Conservation (phyloP, 2,113 vertebrate species). For the Actinemys pallida region DNA sequence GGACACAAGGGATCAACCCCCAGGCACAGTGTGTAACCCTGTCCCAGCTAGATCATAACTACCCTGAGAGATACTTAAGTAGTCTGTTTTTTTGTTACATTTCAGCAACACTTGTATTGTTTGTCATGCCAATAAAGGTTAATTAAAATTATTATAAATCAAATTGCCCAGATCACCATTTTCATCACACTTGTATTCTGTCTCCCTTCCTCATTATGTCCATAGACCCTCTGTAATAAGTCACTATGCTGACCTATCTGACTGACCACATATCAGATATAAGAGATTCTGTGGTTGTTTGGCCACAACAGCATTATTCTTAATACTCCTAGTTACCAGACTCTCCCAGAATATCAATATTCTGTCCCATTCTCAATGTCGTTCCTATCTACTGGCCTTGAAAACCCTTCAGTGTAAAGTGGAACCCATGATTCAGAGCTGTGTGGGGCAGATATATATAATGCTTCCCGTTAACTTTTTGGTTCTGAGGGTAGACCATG, state of each 20-base stretch:
- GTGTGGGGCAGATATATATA: not conserved
- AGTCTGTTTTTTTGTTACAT: not conserved
- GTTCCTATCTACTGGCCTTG: not conserved
- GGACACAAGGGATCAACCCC: not conserved
- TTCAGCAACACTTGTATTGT: not conserved
- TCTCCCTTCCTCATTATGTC: not conserved
- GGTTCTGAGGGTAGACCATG: not conserved
- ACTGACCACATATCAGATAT: not conserved
- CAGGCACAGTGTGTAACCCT: not conserved
- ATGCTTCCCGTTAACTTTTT: not conserved
- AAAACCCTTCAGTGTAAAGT: not conserved
- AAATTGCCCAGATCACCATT: not conserved
- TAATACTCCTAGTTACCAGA: not conserved
- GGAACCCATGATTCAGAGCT: not conserved
- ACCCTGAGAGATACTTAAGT: not conserved
- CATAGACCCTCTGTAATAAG: not conserved
- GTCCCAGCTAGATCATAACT: not conserved
- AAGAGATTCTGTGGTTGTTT: not conserved
- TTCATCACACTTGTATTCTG: not conserved
- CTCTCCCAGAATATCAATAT: not conserved
- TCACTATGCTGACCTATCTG: not conserved
- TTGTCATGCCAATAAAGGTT: not conserved
- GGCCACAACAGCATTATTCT: not conserved
- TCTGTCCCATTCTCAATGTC: not conserved
- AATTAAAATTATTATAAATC: not conserved